phyloP scores from a whole-genome alignment of 2,113 vertebrate species.

The Vulpes ferrilata region DNA sequence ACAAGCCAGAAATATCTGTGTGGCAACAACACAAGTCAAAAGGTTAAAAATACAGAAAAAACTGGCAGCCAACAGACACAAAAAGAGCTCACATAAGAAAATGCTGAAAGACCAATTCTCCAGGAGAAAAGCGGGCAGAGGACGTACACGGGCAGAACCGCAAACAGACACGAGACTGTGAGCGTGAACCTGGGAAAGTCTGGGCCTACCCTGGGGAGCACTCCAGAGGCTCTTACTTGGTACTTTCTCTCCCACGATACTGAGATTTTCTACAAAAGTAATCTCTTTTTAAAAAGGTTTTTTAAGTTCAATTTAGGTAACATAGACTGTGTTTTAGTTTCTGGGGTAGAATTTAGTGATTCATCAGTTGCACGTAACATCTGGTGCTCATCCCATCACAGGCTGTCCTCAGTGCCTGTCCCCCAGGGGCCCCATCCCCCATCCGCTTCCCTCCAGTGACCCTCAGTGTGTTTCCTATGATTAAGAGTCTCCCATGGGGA shows the following conservation, averaged over 20 bases:
- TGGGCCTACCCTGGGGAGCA: no score
- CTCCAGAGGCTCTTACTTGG: no score
- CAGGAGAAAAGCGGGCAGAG: background rate
- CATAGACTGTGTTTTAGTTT: no score
- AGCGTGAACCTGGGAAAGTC: fast-evolving
- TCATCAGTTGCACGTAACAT: no score
- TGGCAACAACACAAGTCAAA: background rate
- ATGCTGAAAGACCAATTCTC: background rate
- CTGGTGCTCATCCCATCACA: background rate
- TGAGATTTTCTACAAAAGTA: background rate
- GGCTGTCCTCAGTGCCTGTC: background rate
- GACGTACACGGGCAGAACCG: fast-evolving
- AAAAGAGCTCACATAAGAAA: background rate
- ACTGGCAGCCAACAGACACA: background rate
- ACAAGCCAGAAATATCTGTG: background rate
- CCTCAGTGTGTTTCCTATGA: background rate
- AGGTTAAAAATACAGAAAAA: background rate
- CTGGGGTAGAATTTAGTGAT: background rate
- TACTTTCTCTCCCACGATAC: background rate
- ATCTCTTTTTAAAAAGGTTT: background rate
- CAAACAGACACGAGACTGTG: background rate
- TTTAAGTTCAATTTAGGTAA: background rate
- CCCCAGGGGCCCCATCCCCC: no score
- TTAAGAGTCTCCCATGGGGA: background rate
- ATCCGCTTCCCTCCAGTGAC: background rate